These are phyloP conservation scores for Merops nubicus DNA, from an alignment of 2,113 vertebrate species.

Conservation along the genomic window DNA sequence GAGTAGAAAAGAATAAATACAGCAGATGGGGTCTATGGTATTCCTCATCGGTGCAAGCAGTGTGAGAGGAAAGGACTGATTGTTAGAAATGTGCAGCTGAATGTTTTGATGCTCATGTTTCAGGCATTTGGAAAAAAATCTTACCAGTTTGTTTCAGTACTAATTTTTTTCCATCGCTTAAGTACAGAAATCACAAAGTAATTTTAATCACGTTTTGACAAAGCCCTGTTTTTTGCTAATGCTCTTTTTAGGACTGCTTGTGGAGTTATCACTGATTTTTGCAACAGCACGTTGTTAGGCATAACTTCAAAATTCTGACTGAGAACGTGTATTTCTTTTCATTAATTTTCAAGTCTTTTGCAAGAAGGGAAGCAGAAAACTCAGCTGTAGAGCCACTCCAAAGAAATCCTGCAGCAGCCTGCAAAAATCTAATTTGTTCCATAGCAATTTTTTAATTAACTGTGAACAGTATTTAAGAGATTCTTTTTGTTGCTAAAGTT, in stretches of 20 bases:
- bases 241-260: neutral
- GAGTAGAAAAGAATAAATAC: neutral
- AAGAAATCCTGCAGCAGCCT: neutral
- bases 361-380: neutral
- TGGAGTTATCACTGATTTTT: neutral
- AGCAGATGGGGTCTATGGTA: neutral
- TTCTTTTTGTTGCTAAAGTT: neutral
- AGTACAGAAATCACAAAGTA: neutral
- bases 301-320: neutral
- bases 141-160: neutral
- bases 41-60: neutral
- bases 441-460: neutral
- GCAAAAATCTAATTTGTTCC: neutral
- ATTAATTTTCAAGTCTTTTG: neutral
- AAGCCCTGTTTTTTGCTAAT: neutral
- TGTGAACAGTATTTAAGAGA: neutral
- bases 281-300: neutral
- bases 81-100: neutral
- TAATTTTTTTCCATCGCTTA: neutral
- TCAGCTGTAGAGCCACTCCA: neutral
- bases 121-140: neutral
- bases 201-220: neutral
- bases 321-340: neutral
- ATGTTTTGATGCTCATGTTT: neutral
- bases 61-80: neutral